phyloP scores from a whole-genome alignment of 2,888 invertebrate species.

The Neocrepidodera transversa region DNA sequence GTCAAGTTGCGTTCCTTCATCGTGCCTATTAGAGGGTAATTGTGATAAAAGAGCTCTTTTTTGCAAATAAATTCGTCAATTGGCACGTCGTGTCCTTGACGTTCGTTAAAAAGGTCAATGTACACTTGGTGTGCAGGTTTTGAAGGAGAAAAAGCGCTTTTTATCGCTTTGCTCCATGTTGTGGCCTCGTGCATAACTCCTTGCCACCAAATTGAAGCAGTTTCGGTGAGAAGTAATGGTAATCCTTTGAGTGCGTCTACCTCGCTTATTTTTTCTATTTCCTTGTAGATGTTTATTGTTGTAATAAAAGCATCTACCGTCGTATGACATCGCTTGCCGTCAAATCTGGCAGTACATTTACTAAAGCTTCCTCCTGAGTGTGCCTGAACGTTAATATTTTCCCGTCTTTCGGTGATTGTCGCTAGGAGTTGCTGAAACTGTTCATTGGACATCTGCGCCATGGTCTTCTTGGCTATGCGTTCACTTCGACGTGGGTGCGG shows the following conservation, averaged over 20 bases:
- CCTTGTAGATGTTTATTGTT: constrained; percentile 2
- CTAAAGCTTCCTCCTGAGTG: constrained; percentile 2
- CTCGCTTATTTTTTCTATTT: constrained; percentile 29
- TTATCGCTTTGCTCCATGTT: constrained; percentile 37
- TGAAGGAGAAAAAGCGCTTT: constrained; percentile 34
- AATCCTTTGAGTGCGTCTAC: constrained; percentile 30
- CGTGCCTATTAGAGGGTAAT: constrained; percentile 31
- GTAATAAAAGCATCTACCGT: constrained; percentile 2
- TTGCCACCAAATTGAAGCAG: constrained; percentile 33
- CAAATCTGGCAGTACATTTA: constrained; percentile 5
- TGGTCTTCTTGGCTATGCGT: too few relatives aligned
- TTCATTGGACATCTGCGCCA: too few relatives aligned
- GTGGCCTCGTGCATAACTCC: constrained; percentile 23
- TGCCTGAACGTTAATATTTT: too few relatives aligned
- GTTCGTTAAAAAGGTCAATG: constrained; percentile 30
- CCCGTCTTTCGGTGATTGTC: too few relatives aligned
- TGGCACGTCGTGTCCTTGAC: constrained; percentile 24
- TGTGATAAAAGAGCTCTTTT: constrained; percentile 35
- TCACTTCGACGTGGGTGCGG: too few relatives aligned
- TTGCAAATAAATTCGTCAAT: constrained; percentile 35
- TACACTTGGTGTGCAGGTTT: too few relatives aligned
- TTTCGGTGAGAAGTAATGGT: constrained; percentile 30
- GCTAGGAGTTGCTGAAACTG: too few relatives aligned
- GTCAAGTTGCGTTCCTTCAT: constrained; percentile 38
- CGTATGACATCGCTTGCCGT: not conserved